Evolutionary conservation across 2,113 vertebrate genomes (phyloP).

Genomic region (Archilochus colubris): DNA sequence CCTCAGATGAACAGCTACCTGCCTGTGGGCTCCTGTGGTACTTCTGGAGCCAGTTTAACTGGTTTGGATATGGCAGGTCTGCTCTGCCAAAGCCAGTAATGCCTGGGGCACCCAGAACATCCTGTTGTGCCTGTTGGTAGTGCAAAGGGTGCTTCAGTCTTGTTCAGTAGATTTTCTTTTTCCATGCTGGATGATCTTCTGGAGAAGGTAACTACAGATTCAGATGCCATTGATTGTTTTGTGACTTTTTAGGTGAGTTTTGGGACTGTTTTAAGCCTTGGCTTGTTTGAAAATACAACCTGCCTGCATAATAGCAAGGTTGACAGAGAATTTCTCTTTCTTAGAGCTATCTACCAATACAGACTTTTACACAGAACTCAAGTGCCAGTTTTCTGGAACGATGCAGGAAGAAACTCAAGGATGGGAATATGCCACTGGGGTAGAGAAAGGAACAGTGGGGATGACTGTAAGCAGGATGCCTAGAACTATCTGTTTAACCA

Average conservation of each 20-base stretch:
- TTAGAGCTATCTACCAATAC: neutral
- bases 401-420: neutral
- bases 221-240: neutral
- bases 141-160: neutral
- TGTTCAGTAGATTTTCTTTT: neutral
- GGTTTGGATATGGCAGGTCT: slow-evolving; percentile 44
- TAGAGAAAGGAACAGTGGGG: neutral
- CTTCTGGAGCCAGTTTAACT: slow-evolving; percentile 53
- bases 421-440: neutral
- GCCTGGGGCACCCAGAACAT: slow-evolving; percentile 35
- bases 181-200: neutral
- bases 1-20: slow-evolving; percentile 18
- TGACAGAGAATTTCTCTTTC: neutral
- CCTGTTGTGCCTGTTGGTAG: slow-evolving; percentile 48
- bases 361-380: neutral
- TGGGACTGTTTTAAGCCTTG: neutral
- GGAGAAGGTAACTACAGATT: neutral
- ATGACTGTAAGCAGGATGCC: neutral
- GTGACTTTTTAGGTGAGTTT: neutral
- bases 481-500: neutral
- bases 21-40: neutral
- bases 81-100: slow-evolving; percentile 36
- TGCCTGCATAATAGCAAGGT: neutral
- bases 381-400: neutral
- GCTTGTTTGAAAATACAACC: neutral